Evolutionary conservation across 1,140 invertebrate species (phyloP).

Genomic region (Drosophila bocqueti): DNA sequence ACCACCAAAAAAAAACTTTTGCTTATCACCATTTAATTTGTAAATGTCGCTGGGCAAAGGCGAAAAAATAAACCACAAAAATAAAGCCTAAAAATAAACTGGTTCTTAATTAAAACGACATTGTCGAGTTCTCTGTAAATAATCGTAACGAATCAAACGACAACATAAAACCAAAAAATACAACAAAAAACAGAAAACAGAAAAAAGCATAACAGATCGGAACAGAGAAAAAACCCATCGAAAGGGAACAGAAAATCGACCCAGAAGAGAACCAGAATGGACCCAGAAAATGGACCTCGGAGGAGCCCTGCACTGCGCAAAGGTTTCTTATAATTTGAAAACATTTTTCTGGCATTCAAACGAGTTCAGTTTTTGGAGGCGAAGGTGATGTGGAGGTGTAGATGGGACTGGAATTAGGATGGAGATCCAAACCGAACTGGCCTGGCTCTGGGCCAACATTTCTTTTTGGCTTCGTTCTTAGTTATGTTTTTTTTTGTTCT

Average conservation of each 20-base stretch:
- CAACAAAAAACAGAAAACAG: not conserved
- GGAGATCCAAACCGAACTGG: constrained; percentile 6
- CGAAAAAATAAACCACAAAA: constrained; percentile 32
- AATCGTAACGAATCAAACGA: constrained; percentile 76
- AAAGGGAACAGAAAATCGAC: constrained; percentile 31
- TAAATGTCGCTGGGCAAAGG: constrained; percentile 56
- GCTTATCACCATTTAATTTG: constrained; percentile 76
- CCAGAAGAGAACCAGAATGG: constrained; percentile 35
- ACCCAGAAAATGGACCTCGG: constrained; percentile 23
- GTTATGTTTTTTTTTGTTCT: constrained; percentile 12
- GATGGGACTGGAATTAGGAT: not conserved
- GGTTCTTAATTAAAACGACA: constrained; percentile 79
- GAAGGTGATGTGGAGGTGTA: constrained; percentile 21
- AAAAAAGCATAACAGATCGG: constrained; percentile 4
- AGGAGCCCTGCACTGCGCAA: constrained; percentile 34
- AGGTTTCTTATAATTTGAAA: constrained; percentile 57
- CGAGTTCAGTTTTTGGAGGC: constrained; percentile 19
- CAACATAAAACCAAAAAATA: constrained; percentile 42
- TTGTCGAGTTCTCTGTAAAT: constrained; percentile 73
- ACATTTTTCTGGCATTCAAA: constrained; percentile 62
- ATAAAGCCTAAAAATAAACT: constrained; percentile 57
- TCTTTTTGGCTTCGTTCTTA: constrained; percentile 19
- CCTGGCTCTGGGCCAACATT: constrained; percentile 53
- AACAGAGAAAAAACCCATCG: constrained; percentile 13
- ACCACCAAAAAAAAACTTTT: constrained; percentile 24